Percentiles rank a stretch among this genome's conserved stretches.
phyloP scores from a whole-genome alignment of 2,797 vertebrate genomes.

The Chaetophractus vellerosus region DNA sequence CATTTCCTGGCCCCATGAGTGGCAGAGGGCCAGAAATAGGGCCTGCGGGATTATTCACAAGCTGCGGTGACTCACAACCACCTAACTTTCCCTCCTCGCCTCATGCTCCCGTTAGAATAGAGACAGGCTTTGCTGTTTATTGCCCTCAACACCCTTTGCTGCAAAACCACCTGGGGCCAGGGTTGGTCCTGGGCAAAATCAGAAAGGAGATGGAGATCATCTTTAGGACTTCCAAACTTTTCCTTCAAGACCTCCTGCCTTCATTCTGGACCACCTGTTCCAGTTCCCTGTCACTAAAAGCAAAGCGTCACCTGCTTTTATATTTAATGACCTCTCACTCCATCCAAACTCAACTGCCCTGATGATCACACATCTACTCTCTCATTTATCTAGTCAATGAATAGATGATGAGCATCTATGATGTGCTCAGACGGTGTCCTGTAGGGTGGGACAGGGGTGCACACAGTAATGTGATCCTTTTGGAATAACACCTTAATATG shows the following conservation, averaged over 20 bases:
- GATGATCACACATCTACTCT: neutral
- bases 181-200: neutral
- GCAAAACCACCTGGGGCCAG: neutral
- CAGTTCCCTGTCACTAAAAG: neutral
- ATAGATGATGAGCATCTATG: neutral
- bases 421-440: neutral
- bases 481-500: neutral
- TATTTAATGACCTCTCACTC: neutral
- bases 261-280: neutral
- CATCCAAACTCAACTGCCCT: neutral
- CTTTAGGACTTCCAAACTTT: neutral
- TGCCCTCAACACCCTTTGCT: constrained; percentile 52
- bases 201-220: neutral
- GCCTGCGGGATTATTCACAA: constrained; percentile 70
- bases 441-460: no score
- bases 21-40: constrained; percentile 76
- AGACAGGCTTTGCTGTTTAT: constrained; percentile 43
- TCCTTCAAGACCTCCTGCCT: neutral
- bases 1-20: neutral
- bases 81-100: constrained; percentile 40
- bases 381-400: neutral
- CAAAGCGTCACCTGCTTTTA: neutral
- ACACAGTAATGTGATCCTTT: neutral
- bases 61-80: neutral
- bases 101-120: constrained; percentile 14